Conservation (phyloP, 2,888 invertebrate species). For the Philaethria dido region DNA sequence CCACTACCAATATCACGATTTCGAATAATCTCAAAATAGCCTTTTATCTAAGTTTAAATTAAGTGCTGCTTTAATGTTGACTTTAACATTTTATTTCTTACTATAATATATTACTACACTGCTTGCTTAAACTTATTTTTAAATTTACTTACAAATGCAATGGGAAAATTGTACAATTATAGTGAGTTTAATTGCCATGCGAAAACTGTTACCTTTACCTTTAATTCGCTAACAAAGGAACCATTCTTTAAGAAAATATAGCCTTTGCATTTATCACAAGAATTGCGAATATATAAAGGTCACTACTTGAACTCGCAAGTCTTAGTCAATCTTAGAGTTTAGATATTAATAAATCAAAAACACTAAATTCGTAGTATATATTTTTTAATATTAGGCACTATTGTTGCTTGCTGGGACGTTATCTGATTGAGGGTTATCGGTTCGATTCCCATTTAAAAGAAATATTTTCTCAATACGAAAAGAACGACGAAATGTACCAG, state of each 20-base stretch:
- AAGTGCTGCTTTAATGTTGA: conserved; percentile 35
- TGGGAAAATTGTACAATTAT: conserved; percentile 30
- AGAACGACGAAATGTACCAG: no score
- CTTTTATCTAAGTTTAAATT: conserved; percentile 40
- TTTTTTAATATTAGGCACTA: no score
- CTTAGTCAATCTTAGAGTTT: conserved; percentile 35
- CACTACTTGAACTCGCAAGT: conserved; percentile 39
- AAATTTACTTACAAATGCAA: not conserved
- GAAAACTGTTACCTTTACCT: conserved; percentile 40
- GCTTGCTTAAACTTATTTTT: not conserved
- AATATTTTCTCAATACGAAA: no score
- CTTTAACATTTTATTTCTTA: conserved; percentile 12
- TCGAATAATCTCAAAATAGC: conserved; percentile 49
- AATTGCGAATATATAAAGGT: conserved; percentile 41
- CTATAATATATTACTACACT: not conserved
- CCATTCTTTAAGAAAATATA: conserved; percentile 41
- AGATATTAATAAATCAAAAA: conserved; percentile 19
- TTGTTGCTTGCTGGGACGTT: no score
- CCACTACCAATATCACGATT: conserved; percentile 59
- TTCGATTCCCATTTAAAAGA: no score
- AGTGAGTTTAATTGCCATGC: conserved; percentile 38
- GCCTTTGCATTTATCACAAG: conserved; percentile 40
- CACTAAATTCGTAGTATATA: not conserved
- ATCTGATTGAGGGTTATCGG: no score
- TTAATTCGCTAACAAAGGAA: conserved; percentile 41